Evolutionary conservation across 2,113 vertebrate genomes (phyloP), one percentile per base, ranked within the genome.

Genomic region (Bostrychus sinensis): DNA sequence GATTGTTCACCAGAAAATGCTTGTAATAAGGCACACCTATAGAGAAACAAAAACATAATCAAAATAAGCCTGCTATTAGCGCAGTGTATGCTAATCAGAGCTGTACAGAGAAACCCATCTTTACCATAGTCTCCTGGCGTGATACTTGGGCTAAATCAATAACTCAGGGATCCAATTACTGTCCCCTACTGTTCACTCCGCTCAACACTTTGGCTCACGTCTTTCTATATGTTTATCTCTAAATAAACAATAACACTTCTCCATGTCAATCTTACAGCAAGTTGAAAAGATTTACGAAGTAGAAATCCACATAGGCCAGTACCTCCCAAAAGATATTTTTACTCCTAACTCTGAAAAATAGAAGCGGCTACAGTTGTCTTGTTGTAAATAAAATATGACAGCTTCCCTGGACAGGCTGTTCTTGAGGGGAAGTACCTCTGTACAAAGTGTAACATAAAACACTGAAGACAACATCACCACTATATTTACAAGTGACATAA

Each of bases 71-170:
- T 50, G 56, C 57, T 62, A 71, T 82, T 77, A 70, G 54, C 58
- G 73, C 69, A 76, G 65, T 60, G 77, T 75, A 84, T 85, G 78
- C 72, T 86, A 82, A 85, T 81, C 69, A 62, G 71, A 77, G 64
- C 66, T 74, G 58, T 67, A 67, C 53, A 62, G 57, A 78, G 56
- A 58, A 48, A 68, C 72, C 70, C 65, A 61, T 83, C 75, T 66
- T 67, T 70, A 61, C 76, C 48, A 3, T 59, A 68, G 80, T 75
- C 59, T 67, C 66, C 72, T 11, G 10, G 57, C 37, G 72, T 62
- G 61, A 82, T 73, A 62, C 53, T 75, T 43, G 23, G 69, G 50
- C 70, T 77, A 68, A 89, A 87, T 88, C 83, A 86, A 83, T 87
- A 86, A 78, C 38, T 72, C 71, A 41, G 22, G 51, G 70, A 73